Conservation (phyloP, 2,888 invertebrate genomes). For the Byasa hedistus region DNA sequence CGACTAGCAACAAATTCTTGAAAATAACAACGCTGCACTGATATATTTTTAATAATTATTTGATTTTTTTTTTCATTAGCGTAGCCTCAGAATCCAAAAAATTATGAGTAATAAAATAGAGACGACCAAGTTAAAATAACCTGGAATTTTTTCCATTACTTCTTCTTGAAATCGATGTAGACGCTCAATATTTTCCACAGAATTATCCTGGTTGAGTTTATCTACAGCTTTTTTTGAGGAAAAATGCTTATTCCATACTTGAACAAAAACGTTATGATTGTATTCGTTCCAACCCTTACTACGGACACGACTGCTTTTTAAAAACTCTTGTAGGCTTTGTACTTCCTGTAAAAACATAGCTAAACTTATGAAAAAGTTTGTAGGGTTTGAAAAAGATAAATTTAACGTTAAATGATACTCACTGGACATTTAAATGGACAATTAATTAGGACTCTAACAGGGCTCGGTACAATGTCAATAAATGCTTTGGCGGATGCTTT, state of each 20-base stretch:
- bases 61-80: background rate
- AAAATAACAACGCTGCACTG: too few relatives aligned
- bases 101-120: background rate
- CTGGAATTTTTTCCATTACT: constrained; percentile 49
- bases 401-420: constrained; percentile 34
- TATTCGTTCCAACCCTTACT: constrained; percentile 80
- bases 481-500: constrained; percentile 40
- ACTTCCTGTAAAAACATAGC: constrained; percentile 62
- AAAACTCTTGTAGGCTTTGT: constrained; percentile 76
- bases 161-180: constrained; percentile 47
- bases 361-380: too few relatives aligned
- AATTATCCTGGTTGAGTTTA: constrained; percentile 20
- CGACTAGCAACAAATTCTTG: too few relatives aligned
- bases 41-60: too few relatives aligned
- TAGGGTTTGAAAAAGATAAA: background rate
- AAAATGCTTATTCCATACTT: constrained; percentile 61
- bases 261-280: constrained; percentile 77
- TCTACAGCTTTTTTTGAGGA: constrained; percentile 33
- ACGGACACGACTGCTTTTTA: constrained; percentile 68
- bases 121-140: constrained; percentile 38
- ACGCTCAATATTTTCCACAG: constrained; percentile 30
- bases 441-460: constrained; percentile 58
- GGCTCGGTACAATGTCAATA: constrained; percentile 61
- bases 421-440: constrained; percentile 63
- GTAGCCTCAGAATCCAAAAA: background rate